A percentile compares a stretch with the other conserved stretches of the same genome.
Conservation (phyloP, 2,797 vertebrate species). For the Apogon hyalosoma region DNA sequence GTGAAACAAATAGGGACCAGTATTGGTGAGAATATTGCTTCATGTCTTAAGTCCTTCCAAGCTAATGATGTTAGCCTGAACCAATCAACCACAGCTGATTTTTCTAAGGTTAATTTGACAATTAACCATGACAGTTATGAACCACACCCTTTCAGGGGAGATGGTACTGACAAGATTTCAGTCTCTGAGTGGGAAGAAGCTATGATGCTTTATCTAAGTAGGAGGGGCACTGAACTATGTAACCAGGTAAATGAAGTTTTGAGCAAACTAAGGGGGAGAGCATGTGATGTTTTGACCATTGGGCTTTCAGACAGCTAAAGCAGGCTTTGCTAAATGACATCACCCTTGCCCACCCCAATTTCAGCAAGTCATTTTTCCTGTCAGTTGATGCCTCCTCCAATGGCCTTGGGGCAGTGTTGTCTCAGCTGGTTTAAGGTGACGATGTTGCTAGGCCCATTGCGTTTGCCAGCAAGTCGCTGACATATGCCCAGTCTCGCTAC, state of each 20-base stretch:
- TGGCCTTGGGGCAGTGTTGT: constrained; percentile 21
- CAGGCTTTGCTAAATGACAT: constrained; percentile 6
- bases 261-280: constrained; percentile 3
- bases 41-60: not conserved
- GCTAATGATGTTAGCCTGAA: too few relatives aligned
- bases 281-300: constrained; percentile 8
- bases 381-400: constrained; percentile 26
- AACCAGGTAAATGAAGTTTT: constrained; percentile 13
- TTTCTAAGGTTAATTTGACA: constrained; percentile 21
- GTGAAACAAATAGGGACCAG: constrained; percentile 8
- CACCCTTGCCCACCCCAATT: constrained; percentile 25
- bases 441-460: not conserved
- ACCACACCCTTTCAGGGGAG: constrained; percentile 7
- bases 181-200: constrained; percentile 23
- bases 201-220: constrained; percentile 2
- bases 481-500: constrained; percentile 22
- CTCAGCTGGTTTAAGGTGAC: constrained; percentile 2
- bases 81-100: not conserved
- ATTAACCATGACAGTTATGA: constrained; percentile 10
- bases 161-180: not conserved
- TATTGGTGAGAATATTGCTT: constrained; percentile 4
- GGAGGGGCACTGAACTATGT: constrained; percentile 11
- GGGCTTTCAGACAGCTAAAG: constrained; percentile 26
- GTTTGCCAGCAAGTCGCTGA: constrained; percentile 35
- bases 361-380: constrained; percentile 26